Base-by-base conservation (phyloP, 1,140 invertebrate species). In the Eumaeus atala region DNA sequence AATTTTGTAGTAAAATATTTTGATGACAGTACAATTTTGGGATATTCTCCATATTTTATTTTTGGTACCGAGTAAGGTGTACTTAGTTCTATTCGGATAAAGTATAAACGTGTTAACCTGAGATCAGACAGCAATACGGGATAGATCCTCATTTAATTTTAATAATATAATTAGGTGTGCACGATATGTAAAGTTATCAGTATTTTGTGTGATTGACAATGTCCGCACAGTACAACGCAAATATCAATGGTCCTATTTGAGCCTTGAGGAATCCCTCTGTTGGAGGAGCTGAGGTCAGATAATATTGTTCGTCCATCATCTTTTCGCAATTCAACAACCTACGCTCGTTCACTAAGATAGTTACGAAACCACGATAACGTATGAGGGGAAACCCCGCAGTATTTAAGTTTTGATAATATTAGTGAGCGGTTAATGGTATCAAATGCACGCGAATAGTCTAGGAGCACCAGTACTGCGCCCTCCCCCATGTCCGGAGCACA, bases 401-500 rank as follows among this genome's bases (percentile, higher is more conserved):
- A 51, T 16, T 7, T 11, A 12, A 51, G 16, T 18, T 37, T 51
- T 38, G 14, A 28, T 1, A 51, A 34, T 21, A 38, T 5, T 51
- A 51, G 36, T 0, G 9, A 16, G 9, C 34, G 11, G 17, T 51
- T 51, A 37, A 51, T 37, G 17, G 35, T 37, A 9, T 38, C 17
- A 28, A 28, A 28, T 2, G 35, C 35, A 2, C 35, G 9, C 9
- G 11, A 51, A 9, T 51, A 51, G 35, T 51, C 14, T 1, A 51
- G 10, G 1, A 51, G 14, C 9, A 51, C 35, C 16, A 21, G 12
- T 18, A 51, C 18, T 35, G 16, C 37, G 35, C 14, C 16, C 11
- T 51, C 16, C 0, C 56, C 56, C 3, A 17, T 3, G 10, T 55
- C 52, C 34, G 52, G 42, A 10, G 53, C 56, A 2, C 35, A 17